Conservation (phyloP, 1,140 invertebrate species). For the Cherax quadricarinatus region DNA sequence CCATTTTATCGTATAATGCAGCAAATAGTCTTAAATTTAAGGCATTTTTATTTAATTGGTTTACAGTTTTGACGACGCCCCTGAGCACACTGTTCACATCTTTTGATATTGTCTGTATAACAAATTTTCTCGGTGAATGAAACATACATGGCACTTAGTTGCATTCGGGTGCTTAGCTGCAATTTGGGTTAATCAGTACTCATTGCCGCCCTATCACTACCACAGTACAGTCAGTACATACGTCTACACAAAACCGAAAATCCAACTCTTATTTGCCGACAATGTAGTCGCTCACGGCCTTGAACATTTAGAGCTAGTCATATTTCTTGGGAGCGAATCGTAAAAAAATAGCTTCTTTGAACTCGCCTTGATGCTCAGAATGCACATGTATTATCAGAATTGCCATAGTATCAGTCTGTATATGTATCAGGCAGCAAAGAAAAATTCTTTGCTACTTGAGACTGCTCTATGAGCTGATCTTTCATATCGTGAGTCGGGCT, state of each 20-base stretch:
- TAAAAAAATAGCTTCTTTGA: not conserved
- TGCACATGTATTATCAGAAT: constrained; percentile 3
- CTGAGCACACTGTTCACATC: no score
- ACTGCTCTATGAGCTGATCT: not conserved
- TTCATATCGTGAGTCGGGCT: constrained; percentile 29
- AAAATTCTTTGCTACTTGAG: not conserved
- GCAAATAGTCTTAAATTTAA: no score
- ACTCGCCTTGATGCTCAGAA: not conserved
- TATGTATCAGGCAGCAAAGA: constrained; percentile 22
- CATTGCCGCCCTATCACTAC: not conserved
- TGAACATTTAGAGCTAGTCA: not conserved
- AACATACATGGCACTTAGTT: no score
- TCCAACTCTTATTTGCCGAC: not conserved
- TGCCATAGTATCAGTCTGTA: constrained; percentile 11
- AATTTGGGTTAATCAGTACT: no score
- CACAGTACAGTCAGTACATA: not conserved
- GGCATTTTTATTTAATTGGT: no score
- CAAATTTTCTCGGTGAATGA: no score
- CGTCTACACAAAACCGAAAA: constrained; percentile 4
- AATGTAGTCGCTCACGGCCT: not conserved
- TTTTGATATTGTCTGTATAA: no score
- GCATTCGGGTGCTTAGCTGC: no score
- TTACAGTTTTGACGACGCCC: no score
- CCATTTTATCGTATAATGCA: no score
- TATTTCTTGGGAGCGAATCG: not conserved